A percentile compares a stretch with the other conserved stretches of the same genome.
These are phyloP conservation scores for Odocoileus hemionus DNA, from an alignment of 2,113 vertebrate species.

Conservation along the genomic window DNA sequence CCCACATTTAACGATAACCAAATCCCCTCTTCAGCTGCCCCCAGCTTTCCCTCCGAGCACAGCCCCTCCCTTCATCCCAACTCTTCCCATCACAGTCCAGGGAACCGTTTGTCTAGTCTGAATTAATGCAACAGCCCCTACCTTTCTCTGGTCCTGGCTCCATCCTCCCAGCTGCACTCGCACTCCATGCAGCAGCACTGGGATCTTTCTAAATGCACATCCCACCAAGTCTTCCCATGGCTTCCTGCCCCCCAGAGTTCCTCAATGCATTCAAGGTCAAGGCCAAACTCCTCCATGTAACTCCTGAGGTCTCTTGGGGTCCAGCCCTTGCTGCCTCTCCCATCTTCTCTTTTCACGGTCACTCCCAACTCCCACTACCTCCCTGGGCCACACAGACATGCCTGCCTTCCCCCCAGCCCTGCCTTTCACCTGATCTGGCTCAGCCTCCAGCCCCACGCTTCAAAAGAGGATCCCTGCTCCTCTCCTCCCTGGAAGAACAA, in stretches of 20 bases:
- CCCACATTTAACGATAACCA: too few species aligned
- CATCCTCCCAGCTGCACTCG: fast-evolving
- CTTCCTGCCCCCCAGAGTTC: not conserved
- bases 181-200: fast-evolving
- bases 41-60: not conserved
- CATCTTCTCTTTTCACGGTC: not conserved
- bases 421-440: not conserved
- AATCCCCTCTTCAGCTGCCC: not conserved
- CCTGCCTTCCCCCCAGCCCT: too few species aligned
- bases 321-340: not conserved
- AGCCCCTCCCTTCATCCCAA: not conserved
- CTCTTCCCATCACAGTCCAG: too few species aligned
- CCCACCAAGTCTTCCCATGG: not conserved
- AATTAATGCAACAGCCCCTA: not conserved
- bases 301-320: not conserved
- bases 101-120: not conserved
- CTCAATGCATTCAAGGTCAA: not conserved
- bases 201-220: not conserved
- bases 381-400: too few species aligned
- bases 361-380: not conserved
- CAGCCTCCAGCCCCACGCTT: not conserved
- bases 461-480: not conserved
- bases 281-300: not conserved
- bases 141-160: not conserved
- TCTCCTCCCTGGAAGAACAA: not conserved